Base-by-base conservation (phyloP, 2,888 invertebrate species). In the Bombyx huttoni region DNA sequence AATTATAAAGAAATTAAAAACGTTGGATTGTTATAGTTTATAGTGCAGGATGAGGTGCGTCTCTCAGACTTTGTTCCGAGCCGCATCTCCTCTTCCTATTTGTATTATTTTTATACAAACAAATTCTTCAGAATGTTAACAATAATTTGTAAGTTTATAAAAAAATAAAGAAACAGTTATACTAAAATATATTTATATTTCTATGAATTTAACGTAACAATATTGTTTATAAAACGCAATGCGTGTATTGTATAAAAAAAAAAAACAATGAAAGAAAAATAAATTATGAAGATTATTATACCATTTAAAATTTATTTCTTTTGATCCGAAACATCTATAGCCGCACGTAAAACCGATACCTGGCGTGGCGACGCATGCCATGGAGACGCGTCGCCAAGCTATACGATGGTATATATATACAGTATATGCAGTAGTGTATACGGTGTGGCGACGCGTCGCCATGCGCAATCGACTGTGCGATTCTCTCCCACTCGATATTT, bases 211-310 rank as follows among this genome's bases (percentile, higher is more conserved):
- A 87, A 88, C 86, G 87, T 24, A 86, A 87, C 82, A 82, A 83
- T 85, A 88, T 87, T 86, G 86, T 88, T 88, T 88, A 82, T 88
- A 88, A 82, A 79, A 40, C 12, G 40, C 40, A 80, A 81, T 81
- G 81, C 84, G 81, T 24, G 24, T 87, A 86, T 82, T 87, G 86
- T 87, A 87, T 84, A 70, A 83, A 77, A 76, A 83, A 77, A 76
- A 72, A 69, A 70, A 73, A 71, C 63, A 71, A 71, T 73, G 75
- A 77, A 72, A 80, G 77, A 73, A 78, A 78, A 87, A 86, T 88
- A 87, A 87, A 88, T 81, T 86, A 87, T 85, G 79, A 86, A 84
- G 82, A 83, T 83, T 87, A 86, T 86, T 86, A 86, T 87, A 87
- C 84, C 79, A 83, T 84, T 83, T 76, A 70, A 66, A 64, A 63